Percentiles rank a stretch among this genome's conserved stretches.
Evolutionary conservation across 2,888 invertebrate genomes (phyloP).

Genomic region (Stenolophus ochropezus): DNA sequence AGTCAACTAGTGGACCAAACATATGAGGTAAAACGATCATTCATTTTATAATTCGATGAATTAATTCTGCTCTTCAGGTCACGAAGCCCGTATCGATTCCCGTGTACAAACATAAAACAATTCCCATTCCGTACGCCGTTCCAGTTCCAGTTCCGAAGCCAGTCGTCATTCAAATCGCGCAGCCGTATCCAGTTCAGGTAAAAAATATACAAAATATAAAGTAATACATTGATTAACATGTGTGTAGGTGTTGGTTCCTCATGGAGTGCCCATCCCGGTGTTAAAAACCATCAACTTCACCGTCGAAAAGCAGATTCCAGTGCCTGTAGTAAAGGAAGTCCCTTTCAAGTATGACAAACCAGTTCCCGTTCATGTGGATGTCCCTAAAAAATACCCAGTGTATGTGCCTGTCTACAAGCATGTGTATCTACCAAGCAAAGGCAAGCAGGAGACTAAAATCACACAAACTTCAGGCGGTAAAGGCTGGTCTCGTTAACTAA

Average conservation of each 20-base stretch:
- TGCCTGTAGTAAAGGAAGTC: slow-evolving; percentile 80
- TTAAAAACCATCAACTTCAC: slow-evolving; percentile 82
- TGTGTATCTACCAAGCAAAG: slow-evolving; percentile 72
- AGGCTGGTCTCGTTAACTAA: not conserved
- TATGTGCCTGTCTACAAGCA: slow-evolving; percentile 77
- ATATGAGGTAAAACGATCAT: not conserved
- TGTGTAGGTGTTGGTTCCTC: slow-evolving; percentile 77
- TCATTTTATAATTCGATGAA: slow-evolving; percentile 74
- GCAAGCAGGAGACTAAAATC: not conserved
- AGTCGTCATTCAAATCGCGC: slow-evolving; percentile 72
- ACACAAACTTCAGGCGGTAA: not conserved
- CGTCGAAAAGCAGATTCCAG: slow-evolving; percentile 83
- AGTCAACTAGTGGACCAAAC: not conserved
- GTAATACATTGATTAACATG: not conserved
- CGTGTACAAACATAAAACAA: slow-evolving; percentile 74
- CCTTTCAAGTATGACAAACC: slow-evolving; percentile 81
- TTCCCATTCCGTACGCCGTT: slow-evolving; percentile 72
- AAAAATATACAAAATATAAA: not conserved
- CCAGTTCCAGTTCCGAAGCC: slow-evolving; percentile 67
- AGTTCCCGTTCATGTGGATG: slow-evolving; percentile 81
- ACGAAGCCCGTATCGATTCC: slow-evolving; percentile 79
- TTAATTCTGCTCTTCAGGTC: slow-evolving; percentile 75
- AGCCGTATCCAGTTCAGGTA: slow-evolving; percentile 79
- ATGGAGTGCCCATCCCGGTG: slow-evolving; percentile 81
- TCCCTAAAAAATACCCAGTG: slow-evolving; percentile 76